phyloP scores from a whole-genome alignment of 2,113 vertebrate genomes.

The Nymphicus hollandicus region DNA sequence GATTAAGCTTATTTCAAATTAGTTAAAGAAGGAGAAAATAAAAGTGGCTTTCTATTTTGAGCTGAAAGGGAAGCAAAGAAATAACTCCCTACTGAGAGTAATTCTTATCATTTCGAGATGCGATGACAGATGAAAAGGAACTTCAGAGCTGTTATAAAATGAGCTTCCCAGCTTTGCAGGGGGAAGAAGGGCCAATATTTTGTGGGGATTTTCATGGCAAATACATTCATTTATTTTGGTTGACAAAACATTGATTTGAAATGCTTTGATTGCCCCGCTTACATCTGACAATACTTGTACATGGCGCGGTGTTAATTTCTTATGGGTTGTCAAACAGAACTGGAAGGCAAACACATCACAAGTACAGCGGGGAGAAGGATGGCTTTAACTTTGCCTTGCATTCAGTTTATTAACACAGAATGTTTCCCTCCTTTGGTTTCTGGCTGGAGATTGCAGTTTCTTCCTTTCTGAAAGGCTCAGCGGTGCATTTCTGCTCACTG shows the following conservation, averaged over 20 bases:
- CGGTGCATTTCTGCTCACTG: background rate
- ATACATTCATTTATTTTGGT: slow-evolving; percentile 24
- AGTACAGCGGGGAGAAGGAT: background rate
- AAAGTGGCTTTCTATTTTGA: slow-evolving; percentile 28
- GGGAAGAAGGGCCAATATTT: slow-evolving; percentile 22
- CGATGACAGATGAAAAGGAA: slow-evolving; percentile 62
- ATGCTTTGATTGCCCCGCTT: slow-evolving; percentile 38
- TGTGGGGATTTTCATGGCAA: slow-evolving; percentile 18
- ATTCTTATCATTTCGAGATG: slow-evolving; percentile 51
- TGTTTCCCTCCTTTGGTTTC: background rate
- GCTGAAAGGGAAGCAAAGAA: background rate
- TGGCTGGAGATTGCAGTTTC: slow-evolving; percentile 21
- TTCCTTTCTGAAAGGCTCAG: slow-evolving; percentile 17
- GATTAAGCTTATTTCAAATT: slow-evolving; percentile 39
- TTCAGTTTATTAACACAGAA: slow-evolving; percentile 45
- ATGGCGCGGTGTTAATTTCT: slow-evolving; percentile 31
- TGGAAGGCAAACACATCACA: slow-evolving; percentile 37
- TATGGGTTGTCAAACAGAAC: slow-evolving; percentile 28
- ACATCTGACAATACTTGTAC: slow-evolving; percentile 18
- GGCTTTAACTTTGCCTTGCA: slow-evolving; percentile 33
- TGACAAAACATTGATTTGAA: slow-evolving; percentile 47
- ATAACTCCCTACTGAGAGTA: slow-evolving; percentile 57
- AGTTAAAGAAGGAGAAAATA: background rate
- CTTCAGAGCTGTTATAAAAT: slow-evolving; percentile 52
- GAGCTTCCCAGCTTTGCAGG: slow-evolving; percentile 36